Conservation (phyloP, 2,113 vertebrate species). For the Aix galericulata region DNA sequence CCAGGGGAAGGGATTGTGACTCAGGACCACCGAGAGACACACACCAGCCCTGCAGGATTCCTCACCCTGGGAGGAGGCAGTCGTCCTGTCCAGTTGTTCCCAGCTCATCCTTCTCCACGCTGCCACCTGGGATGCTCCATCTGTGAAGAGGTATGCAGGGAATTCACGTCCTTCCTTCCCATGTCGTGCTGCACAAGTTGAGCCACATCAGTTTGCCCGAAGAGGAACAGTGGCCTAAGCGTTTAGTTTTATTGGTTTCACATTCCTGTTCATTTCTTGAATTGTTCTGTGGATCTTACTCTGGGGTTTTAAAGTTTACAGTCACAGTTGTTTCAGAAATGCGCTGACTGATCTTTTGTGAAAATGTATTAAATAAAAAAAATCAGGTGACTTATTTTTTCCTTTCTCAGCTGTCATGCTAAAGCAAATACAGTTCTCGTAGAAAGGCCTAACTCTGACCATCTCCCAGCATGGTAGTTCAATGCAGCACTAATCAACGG, state of each 20-base stretch:
- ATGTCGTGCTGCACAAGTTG: not conserved
- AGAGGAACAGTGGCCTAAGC: not conserved
- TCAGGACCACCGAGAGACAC: fast-evolving
- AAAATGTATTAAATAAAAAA: not conserved
- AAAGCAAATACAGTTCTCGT: not conserved
- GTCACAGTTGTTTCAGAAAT: not conserved
- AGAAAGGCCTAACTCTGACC: not conserved
- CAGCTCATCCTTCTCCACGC: not conserved
- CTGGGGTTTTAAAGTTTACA: not conserved
- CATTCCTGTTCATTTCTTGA: not conserved
- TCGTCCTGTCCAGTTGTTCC: not conserved
- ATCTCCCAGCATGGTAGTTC: not conserved
- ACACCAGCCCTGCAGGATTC: not conserved
- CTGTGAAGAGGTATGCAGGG: not conserved
- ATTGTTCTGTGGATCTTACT: not conserved
- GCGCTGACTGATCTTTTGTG: not conserved
- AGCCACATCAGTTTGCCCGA: not conserved
- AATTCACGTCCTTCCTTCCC: not conserved
- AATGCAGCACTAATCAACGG: not conserved
- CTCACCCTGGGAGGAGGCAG: not conserved
- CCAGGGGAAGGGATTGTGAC: not conserved
- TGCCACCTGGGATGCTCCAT: not conserved
- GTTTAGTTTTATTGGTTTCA: not conserved
- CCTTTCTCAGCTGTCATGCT: not conserved
- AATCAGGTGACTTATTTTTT: not conserved